phyloP scores from a whole-genome alignment of 2,797 vertebrate genomes.

The Perdix hodgsoniae region DNA sequence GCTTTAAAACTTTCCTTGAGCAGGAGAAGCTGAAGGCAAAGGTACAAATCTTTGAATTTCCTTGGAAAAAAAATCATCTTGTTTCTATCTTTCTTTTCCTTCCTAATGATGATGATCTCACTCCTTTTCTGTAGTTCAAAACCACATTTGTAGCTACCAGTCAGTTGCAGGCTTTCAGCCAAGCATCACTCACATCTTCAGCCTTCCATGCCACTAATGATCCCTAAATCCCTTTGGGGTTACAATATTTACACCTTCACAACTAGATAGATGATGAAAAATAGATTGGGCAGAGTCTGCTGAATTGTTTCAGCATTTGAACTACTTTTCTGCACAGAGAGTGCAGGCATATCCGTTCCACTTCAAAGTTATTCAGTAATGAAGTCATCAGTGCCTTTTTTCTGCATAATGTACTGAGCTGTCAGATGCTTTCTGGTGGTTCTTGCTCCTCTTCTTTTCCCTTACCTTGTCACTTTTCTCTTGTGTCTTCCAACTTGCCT shows the following conservation, averaged over 20 bases:
- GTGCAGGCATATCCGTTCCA: neutral
- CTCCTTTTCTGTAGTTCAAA: slow-evolving; percentile 62
- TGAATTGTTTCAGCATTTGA: slow-evolving; percentile 38
- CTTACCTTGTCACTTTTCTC: neutral
- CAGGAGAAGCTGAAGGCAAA: slow-evolving; percentile 3
- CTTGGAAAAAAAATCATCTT: slow-evolving; percentile 35
- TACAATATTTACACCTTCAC: slow-evolving; percentile 31
- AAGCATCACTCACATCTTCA: slow-evolving; percentile 33
- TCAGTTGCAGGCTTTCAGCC: slow-evolving; percentile 31
- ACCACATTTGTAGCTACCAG: slow-evolving; percentile 58
- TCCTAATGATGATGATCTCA: slow-evolving; percentile 67
- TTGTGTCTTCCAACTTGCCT: neutral
- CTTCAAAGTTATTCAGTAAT: neutral
- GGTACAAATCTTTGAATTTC: slow-evolving; percentile 40
- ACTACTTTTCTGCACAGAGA: neutral
- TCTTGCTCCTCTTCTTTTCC: neutral
- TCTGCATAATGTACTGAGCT: neutral
- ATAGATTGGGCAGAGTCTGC: neutral
- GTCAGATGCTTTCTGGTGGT: neutral
- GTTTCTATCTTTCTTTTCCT: slow-evolving; percentile 65
- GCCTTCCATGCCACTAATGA: neutral
- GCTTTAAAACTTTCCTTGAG: slow-evolving; percentile 32
- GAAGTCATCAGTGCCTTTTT: neutral
- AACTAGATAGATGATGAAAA: slow-evolving; percentile 24
- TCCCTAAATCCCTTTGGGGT: slow-evolving; percentile 4